A percentile compares a stretch with the other conserved stretches of the same genome.
Evolutionary conservation across 2,113 vertebrate species (phyloP).

Genomic region (Vulpes lagopus): DNA sequence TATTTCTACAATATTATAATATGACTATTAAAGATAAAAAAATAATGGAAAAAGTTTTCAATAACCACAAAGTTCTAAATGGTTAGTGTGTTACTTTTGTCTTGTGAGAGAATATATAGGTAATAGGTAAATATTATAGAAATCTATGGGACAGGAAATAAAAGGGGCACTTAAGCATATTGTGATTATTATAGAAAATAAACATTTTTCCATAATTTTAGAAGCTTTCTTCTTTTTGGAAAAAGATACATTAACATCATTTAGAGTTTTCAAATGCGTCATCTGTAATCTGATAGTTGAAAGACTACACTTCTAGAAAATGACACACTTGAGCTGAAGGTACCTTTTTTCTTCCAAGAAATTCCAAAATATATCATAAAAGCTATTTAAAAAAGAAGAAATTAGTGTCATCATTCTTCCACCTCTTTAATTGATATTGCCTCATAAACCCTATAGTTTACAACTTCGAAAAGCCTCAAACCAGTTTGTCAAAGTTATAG

Average conservation of each 20-base stretch:
- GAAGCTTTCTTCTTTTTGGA: not conserved
- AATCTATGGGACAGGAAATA: not conserved
- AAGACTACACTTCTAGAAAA: slow-evolving; percentile 64
- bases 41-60: not conserved
- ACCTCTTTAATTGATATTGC: not conserved
- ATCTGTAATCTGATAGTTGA: slow-evolving; percentile 67
- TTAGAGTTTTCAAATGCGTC: slow-evolving; percentile 60
- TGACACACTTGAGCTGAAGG: slow-evolving; percentile 3
- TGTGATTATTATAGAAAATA: slow-evolving; percentile 35
- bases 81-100: not conserved
- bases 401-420: not conserved
- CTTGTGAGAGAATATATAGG: not conserved
- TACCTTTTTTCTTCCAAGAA: slow-evolving; percentile 20
- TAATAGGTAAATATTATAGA: not conserved
- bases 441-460: not conserved
- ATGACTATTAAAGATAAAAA: not conserved
- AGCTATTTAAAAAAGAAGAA: not conserved
- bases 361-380: slow-evolving; percentile 32
- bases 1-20: not conserved
- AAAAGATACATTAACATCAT: slow-evolving; percentile 63
- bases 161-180: not conserved
- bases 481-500: not conserved
- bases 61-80: not conserved
- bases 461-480: slow-evolving; percentile 50
- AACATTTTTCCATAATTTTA: slow-evolving; percentile 55